Conservation (phyloP, 1,140 invertebrate genomes). For the Chrysomallon squamiferum region DNA sequence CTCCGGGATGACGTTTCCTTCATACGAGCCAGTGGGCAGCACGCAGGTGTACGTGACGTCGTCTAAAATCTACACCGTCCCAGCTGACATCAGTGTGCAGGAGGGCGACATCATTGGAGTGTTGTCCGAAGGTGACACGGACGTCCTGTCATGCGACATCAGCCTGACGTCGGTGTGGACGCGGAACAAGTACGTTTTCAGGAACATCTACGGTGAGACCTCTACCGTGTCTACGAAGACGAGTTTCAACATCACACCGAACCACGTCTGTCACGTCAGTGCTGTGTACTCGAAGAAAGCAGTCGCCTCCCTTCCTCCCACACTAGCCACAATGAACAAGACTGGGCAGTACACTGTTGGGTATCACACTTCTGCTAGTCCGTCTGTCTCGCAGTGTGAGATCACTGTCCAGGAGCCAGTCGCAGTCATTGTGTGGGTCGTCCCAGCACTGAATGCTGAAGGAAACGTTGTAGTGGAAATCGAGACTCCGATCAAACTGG, state of each 20-base stretch:
- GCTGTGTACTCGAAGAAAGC: constrained; percentile 4
- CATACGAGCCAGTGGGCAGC: not conserved
- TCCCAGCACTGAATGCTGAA: constrained; percentile 13
- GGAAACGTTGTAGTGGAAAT: constrained; percentile 18
- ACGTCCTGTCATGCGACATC: constrained; percentile 8
- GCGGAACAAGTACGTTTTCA: constrained; percentile 3
- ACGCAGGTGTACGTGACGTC: not conserved
- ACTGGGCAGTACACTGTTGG: constrained; percentile 16
- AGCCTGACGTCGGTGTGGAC: constrained; percentile 13
- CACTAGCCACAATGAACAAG: constrained; percentile 6
- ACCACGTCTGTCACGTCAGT: constrained; percentile 18
- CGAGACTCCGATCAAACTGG: constrained; percentile 10
- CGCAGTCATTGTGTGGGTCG: constrained; percentile 20
- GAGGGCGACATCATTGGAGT: constrained; percentile 23
- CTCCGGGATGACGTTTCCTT: not conserved
- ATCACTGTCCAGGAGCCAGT: constrained; percentile 15
- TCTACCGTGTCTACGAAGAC: not conserved
- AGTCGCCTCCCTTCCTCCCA: not conserved
- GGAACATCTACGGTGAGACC: not conserved
- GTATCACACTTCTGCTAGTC: not conserved
- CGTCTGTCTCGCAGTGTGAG: not conserved
- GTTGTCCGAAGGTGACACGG: not conserved
- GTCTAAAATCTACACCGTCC: not conserved
- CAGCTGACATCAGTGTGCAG: constrained; percentile 13
- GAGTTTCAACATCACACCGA: not conserved